Percentiles rank a stretch among this genome's conserved stretches.
phyloP scores from a whole-genome alignment of 1,140 invertebrate genomes.

The Aphelenchoides fujianensis region DNA sequence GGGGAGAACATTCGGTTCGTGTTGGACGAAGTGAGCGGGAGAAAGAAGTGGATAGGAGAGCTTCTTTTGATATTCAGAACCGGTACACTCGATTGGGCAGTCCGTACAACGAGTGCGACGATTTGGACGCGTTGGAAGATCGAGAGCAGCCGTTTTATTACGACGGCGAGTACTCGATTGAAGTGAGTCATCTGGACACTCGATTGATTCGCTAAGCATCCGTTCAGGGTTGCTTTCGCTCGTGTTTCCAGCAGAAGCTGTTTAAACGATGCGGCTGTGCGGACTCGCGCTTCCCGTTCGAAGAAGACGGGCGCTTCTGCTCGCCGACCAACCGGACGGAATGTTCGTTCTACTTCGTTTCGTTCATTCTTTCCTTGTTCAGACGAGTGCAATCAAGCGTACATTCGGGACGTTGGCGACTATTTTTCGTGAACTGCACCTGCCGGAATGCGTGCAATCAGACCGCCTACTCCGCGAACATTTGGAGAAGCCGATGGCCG shows the following conservation, averaged over 20 bases:
- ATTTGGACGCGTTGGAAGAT: constrained; percentile 25
- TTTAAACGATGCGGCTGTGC: constrained; percentile 25
- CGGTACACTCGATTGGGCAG: background rate
- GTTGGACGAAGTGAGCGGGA: background rate
- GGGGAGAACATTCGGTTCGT: constrained; percentile 18
- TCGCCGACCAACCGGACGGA: constrained; percentile 1
- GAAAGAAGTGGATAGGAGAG: background rate
- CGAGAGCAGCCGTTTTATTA: constrained; percentile 27
- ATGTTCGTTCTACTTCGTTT: constrained; percentile 15
- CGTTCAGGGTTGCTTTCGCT: constrained; percentile 31
- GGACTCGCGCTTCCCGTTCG: constrained; percentile 23
- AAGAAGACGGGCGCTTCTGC: constrained; percentile 9
- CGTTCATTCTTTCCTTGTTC: background rate
- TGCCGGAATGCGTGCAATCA: constrained; percentile 1
- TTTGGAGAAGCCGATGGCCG: constrained; percentile 16
- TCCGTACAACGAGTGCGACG: constrained; percentile 26
- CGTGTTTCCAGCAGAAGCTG: constrained; percentile 29
- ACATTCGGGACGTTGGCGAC: constrained; percentile 16
- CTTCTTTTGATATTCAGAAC: constrained; percentile 13
- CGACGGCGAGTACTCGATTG: constrained; percentile 22
- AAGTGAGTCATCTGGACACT: constrained; percentile 18
- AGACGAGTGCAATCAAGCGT: constrained; percentile 21
- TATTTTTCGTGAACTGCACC: constrained; percentile 21
- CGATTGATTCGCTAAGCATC: constrained; percentile 11
- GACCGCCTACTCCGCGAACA: constrained; percentile 10